Conservation (phyloP, 2,888 invertebrate species). For the Tinea pellionella region DNA sequence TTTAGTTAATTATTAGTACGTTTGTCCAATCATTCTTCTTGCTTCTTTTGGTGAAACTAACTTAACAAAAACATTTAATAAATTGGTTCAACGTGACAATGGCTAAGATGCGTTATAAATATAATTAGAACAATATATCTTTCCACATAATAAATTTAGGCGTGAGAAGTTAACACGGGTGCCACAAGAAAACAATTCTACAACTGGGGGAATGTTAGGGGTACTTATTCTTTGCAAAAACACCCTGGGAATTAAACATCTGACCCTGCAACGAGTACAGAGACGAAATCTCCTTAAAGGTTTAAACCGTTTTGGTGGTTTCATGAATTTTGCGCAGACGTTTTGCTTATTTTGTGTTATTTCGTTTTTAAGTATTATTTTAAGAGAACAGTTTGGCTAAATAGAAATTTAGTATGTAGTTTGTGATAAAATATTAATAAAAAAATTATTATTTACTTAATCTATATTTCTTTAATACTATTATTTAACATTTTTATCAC, state of each 20-base stretch:
- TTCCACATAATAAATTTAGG: slow-evolving; percentile 13
- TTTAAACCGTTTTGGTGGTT: slow-evolving; percentile 11
- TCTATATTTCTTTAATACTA: too few species aligned
- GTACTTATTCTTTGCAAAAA: slow-evolving; percentile 34
- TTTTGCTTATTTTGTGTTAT: neutral
- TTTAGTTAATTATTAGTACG: too few species aligned
- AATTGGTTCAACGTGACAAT: too few species aligned
- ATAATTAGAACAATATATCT: slow-evolving; percentile 9
- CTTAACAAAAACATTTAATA: too few species aligned
- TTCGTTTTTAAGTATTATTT: neutral
- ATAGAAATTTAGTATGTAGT: neutral
- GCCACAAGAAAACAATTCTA: slow-evolving; percentile 57
- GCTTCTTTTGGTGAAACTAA: too few species aligned
- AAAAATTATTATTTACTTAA: too few species aligned
- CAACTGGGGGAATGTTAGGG: slow-evolving; percentile 25
- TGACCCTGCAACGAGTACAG: slow-evolving; percentile 37
- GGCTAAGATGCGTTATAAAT: neutral
- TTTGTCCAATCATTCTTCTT: too few species aligned
- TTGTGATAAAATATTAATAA: neutral
- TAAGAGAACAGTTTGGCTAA: slow-evolving; percentile 6
- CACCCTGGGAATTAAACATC: slow-evolving; percentile 57
- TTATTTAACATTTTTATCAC: too few species aligned
- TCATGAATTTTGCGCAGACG: neutral
- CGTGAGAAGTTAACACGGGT: slow-evolving; percentile 1
- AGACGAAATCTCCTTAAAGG: slow-evolving; percentile 25